These are phyloP conservation scores for Apodemia mormo DNA, from an alignment of 2,888 invertebrate genomes.

Conservation along the genomic window DNA sequence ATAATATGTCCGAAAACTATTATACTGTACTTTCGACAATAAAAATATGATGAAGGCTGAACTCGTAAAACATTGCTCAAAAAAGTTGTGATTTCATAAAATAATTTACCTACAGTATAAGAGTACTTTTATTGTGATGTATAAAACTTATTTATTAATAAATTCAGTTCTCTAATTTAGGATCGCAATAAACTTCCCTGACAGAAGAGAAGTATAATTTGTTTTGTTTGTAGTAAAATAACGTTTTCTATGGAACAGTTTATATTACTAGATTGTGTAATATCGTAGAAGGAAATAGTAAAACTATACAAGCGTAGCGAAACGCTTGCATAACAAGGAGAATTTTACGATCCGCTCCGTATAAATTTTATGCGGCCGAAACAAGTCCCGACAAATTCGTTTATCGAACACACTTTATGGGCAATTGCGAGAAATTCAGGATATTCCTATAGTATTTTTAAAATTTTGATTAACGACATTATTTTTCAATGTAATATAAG, in stretches of 20 bases:
- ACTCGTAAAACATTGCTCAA: background rate
- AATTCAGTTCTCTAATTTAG: background rate
- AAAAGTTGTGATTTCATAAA: slow-evolving; percentile 1
- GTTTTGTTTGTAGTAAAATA: slow-evolving; percentile 2
- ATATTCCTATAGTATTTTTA: background rate
- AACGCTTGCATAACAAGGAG: slow-evolving; percentile 8
- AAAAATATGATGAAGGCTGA: background rate
- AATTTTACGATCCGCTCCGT: background rate
- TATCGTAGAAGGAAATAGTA: slow-evolving; percentile 7
- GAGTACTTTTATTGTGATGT: background rate
- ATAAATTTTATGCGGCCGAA: slow-evolving; percentile 8
- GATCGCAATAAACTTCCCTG: background rate
- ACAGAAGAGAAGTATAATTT: background rate
- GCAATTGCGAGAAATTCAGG: background rate
- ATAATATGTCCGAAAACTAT: no score
- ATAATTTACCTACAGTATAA: background rate
- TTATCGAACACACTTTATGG: slow-evolving; percentile 3
- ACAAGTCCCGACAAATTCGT: slow-evolving; percentile 7
- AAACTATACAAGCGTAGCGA: slow-evolving; percentile 8
- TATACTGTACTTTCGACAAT: no score
- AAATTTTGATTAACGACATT: no score
- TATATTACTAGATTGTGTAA: slow-evolving; percentile 6
- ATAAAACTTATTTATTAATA: background rate
- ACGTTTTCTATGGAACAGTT: background rate
- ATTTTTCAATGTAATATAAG: no score